phyloP scores from a whole-genome alignment of 1,140 invertebrate species.

The Neuroterus valhalla region DNA sequence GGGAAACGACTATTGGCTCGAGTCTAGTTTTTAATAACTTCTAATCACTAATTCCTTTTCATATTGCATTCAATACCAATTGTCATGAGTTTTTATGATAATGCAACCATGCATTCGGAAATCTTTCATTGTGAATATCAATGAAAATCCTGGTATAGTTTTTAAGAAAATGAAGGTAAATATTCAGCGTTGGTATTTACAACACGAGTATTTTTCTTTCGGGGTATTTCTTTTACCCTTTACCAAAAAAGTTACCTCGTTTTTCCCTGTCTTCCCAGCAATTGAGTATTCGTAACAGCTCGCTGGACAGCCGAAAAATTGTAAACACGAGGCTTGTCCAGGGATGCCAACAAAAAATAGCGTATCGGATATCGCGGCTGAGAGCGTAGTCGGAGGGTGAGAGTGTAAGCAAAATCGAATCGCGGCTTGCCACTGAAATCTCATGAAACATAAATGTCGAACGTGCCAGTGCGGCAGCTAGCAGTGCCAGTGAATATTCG shows the following conservation, averaged over 20 bases:
- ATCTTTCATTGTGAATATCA: background rate
- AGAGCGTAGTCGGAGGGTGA: background rate
- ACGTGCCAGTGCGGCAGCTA: conserved; percentile 50
- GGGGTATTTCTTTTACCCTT: background rate
- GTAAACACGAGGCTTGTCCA: conserved; percentile 23
- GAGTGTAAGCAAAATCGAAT: conserved; percentile 46
- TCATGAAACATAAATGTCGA: conserved; percentile 59
- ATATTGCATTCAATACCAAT: too few species aligned
- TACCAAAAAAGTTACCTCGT: background rate
- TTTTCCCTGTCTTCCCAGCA: conserved; percentile 1
- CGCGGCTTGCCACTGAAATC: conserved; percentile 54
- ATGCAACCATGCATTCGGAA: background rate
- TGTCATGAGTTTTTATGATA: too few species aligned
- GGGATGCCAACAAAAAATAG: background rate
- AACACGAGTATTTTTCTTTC: conserved; percentile 20
- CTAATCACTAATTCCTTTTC: too few species aligned
- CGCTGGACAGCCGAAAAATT: conserved; percentile 24
- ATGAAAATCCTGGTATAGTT: background rate
- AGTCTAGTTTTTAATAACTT: too few species aligned
- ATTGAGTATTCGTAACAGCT: conserved; percentile 3
- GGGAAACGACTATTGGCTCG: background rate
- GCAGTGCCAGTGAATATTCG: conserved; percentile 54
- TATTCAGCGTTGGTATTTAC: background rate
- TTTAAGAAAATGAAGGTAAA: background rate
- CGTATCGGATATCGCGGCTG: background rate